phyloP scores from a whole-genome alignment of 2,888 invertebrate species.

The Beris morrisii region DNA sequence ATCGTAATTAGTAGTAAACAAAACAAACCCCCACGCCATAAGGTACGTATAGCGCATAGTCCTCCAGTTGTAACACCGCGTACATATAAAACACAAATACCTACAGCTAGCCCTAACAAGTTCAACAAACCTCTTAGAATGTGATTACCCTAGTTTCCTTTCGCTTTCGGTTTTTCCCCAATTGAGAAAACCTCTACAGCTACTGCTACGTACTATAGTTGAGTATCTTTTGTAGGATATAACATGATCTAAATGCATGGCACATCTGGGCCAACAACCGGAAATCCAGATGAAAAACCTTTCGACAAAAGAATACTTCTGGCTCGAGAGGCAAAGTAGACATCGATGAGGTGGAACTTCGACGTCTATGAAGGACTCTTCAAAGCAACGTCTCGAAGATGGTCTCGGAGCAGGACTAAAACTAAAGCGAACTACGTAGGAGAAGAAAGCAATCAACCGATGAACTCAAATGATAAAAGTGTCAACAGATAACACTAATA shows the following conservation, averaged over 20 bases:
- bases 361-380: background rate
- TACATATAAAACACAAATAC: too few relatives aligned
- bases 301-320: constrained; percentile 18
- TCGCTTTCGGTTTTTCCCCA: too few relatives aligned
- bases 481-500: too few relatives aligned
- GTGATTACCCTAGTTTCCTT: constrained; percentile 28
- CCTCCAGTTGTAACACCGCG: too few relatives aligned
- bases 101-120: background rate
- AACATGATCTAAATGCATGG: constrained; percentile 10
- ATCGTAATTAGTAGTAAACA: too few relatives aligned
- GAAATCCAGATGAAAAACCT: constrained; percentile 29
- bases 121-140: constrained; percentile 31
- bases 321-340: background rate
- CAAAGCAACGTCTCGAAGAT: constrained; percentile 2
- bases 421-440: constrained; percentile 6
- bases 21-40: too few relatives aligned
- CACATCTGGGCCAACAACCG: constrained; percentile 25
- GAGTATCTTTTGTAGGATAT: too few relatives aligned
- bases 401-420: constrained; percentile 2
- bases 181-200: too few relatives aligned
- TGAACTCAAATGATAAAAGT: too few relatives aligned
- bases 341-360: background rate
- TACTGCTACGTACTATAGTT: too few relatives aligned
- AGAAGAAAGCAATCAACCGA: background rate
- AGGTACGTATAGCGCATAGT: too few relatives aligned